Percentiles rank a stretch among this genome's conserved stretches.
Evolutionary conservation across 2,797 vertebrate genomes (phyloP).

Genomic region (Lophius americanus): DNA sequence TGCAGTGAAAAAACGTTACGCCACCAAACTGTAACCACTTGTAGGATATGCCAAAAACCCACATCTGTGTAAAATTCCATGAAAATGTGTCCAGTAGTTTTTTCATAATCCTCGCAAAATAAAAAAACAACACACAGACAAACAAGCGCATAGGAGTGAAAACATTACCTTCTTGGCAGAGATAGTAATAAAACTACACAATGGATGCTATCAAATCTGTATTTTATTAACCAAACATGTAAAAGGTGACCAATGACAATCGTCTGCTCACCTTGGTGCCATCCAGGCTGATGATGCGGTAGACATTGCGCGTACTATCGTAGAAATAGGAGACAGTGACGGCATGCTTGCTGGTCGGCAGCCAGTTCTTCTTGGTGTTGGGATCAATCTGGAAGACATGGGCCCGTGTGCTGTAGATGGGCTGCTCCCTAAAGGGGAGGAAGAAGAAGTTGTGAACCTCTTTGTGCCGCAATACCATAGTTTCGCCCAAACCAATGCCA

Average conservation of each 20-base stretch:
- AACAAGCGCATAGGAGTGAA: too few species aligned
- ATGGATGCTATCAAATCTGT: conserved; percentile 5
- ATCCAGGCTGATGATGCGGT: conserved; percentile 98
- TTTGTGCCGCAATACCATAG: conserved; percentile 75
- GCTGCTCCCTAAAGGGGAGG: conserved; percentile 91
- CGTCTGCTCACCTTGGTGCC: conserved; percentile 92
- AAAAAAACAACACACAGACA: too few species aligned
- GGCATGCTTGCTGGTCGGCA: conserved; percentile 98
- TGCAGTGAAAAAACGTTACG: too few species aligned
- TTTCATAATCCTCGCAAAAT: too few species aligned
- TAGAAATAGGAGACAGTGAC: conserved; percentile 99
- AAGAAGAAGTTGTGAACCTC: conserved; percentile 84
- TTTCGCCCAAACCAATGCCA: conserved; percentile 68
- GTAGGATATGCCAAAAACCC: too few species aligned
- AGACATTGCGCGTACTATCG: conserved; percentile 98
- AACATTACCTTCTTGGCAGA: background rate
- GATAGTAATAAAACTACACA: conserved; percentile 6
- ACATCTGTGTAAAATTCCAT: too few species aligned
- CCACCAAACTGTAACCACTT: too few species aligned
- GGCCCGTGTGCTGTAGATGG: conserved; percentile 98
- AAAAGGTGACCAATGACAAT: background rate
- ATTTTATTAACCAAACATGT: background rate
- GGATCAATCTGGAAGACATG: conserved; percentile 99
- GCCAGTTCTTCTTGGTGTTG: conserved; percentile 99
- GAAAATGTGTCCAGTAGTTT: too few species aligned